Evolutionary conservation across 2,888 invertebrate genomes (phyloP), one percentile per base, ranked within the genome.

Genomic region (Lasioglossum lativentre): DNA sequence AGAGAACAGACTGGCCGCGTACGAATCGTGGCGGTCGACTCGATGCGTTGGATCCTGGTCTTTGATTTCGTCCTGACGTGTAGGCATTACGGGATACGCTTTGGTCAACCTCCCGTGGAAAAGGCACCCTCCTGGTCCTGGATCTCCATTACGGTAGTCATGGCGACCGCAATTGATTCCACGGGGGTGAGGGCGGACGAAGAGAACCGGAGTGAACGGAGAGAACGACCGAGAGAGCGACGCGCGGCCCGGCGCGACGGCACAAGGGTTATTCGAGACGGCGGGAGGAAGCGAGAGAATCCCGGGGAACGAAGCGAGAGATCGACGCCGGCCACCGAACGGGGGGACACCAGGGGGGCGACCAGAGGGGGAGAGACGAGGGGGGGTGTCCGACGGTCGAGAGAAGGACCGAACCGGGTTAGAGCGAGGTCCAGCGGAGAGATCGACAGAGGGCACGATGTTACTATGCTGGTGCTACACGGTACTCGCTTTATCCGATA

Each of bases 131-230:
- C 91, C 90, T 91, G 90, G 90, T 90, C 91, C 92, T 92, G 93
- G 93, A 94, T 94, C 94, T 94, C 94, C 93, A 94, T 94, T 94
- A 94, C 94, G 93, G 94, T 94, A 94, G 94, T 90, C 94, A 94
- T 94, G 94, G 91, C 93, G 92, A 94, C 94, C 94, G 91, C 94
- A 94, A 94, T 94, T 94, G 94, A 94, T 94, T 94, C 94, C 91
- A 93, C 90, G 91, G 93, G 93, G 92, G 90, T 88, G 90, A 92
- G 92, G 86, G 88, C 83, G 87, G 88, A 86, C 91, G 89, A 87
- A 87, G 90, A 90, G 86, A 88, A 84, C 87, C 68, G 86, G 89
- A 63, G 63, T 19, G 63, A 63, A 63, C 63, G 63, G 63, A 85
- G 88, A 81, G 87, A 89, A 86, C 86, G 87, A 85, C 79, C 78